These are phyloP conservation scores for Mystacornis crossleyi DNA, from an alignment of 2,113 vertebrate genomes.

Conservation along the genomic window DNA sequence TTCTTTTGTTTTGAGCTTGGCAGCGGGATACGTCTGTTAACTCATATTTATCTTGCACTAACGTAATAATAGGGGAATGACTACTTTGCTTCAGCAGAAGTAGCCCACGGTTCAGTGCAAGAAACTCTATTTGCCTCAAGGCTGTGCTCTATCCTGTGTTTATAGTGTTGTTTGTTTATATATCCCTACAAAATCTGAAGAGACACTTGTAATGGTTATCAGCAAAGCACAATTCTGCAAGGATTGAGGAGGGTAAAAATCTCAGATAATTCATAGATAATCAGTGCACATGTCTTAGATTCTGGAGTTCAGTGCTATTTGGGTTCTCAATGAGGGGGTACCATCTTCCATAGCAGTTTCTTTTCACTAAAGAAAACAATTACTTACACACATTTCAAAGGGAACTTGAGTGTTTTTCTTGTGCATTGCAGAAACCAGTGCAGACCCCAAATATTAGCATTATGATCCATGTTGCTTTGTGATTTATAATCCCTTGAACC, in stretches of 20 bases:
- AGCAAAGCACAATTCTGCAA: neutral
- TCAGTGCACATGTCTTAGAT: neutral
- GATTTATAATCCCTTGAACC: neutral
- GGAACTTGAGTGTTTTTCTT: neutral
- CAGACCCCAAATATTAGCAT: slow-evolving; percentile 7
- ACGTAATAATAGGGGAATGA: neutral
- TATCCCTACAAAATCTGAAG: neutral
- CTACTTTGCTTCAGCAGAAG: neutral
- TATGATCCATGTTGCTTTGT: neutral
- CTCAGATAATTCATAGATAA: neutral
- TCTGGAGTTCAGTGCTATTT: neutral
- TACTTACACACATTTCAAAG: neutral
- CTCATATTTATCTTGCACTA: neutral
- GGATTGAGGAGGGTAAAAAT: neutral
- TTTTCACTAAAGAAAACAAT: neutral
- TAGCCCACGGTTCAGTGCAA: neutral
- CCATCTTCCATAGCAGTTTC: neutral
- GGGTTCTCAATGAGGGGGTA: neutral
- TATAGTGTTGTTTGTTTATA: neutral
- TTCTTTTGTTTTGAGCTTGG: neutral
- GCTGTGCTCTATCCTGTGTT: neutral
- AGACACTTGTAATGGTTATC: neutral
- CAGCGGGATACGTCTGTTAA: neutral
- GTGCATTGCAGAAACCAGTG: neutral
- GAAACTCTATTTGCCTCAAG: neutral